Percentiles rank a stretch among this genome's conserved stretches.
Evolutionary conservation across 1,140 invertebrate genomes (phyloP).

Genomic region (Luehdorfia chinensis): DNA sequence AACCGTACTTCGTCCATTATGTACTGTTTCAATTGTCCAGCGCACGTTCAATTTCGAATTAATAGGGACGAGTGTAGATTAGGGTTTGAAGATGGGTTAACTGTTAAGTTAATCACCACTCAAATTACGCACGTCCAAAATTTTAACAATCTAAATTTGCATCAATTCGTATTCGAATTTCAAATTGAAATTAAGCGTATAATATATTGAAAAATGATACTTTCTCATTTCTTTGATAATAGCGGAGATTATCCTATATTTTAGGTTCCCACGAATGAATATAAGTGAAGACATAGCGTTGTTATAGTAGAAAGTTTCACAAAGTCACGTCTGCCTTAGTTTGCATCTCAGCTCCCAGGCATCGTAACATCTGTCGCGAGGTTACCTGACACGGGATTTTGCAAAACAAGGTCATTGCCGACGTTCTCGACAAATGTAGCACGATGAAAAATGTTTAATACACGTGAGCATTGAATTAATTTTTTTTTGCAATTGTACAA

Average conservation of each 20-base stretch:
- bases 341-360: slow-evolving; percentile 56
- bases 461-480: slow-evolving; percentile 19
- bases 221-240: slow-evolving; percentile 33
- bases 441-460: slow-evolving; percentile 21
- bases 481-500: slow-evolving; percentile 12
- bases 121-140: slow-evolving; percentile 30
- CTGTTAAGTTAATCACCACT: slow-evolving; percentile 61
- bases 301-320: slow-evolving; percentile 60
- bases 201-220: slow-evolving; percentile 16
- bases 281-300: slow-evolving; percentile 46
- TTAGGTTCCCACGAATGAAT: slow-evolving; percentile 65
- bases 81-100: slow-evolving; percentile 50
- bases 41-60: slow-evolving; percentile 58
- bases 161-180: slow-evolving; percentile 22
- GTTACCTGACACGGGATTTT: slow-evolving; percentile 52
- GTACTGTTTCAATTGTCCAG: slow-evolving; percentile 59
- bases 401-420: slow-evolving; percentile 36
- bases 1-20: slow-evolving; percentile 49
- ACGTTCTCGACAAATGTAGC: slow-evolving; percentile 14
- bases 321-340: slow-evolving; percentile 66
- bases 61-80: slow-evolving; percentile 54
- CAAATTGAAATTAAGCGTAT: too few relatives aligned
- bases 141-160: slow-evolving; percentile 36
- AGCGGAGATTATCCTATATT: slow-evolving; percentile 41
- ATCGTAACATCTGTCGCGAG: slow-evolving; percentile 51